Evolutionary conservation across 2,888 invertebrate genomes (phyloP).

Genomic region (Petrophora chlorosata): DNA sequence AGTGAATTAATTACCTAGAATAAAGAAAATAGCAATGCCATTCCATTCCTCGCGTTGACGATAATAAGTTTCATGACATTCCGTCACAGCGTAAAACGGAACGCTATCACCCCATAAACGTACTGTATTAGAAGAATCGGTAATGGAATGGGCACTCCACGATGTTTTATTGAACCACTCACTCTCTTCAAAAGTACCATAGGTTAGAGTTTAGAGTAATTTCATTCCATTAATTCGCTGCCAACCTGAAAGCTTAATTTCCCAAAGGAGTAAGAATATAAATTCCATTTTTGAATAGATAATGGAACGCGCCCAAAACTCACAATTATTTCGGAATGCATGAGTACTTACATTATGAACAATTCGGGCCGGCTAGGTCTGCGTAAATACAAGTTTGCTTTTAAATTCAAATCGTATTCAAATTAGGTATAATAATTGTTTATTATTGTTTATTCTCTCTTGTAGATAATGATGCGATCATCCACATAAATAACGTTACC

Average conservation of each 20-base stretch:
- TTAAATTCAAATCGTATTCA: constrained; percentile 1
- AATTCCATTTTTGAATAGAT: constrained; percentile 40
- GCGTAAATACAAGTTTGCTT: neutral
- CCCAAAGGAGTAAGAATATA: constrained; percentile 38
- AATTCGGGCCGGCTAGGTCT: too few relatives aligned
- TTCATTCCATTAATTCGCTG: constrained; percentile 38
- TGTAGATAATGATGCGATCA: too few relatives aligned
- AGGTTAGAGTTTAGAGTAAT: constrained; percentile 38
- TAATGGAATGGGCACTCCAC: constrained; percentile 41
- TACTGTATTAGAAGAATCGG: constrained; percentile 39
- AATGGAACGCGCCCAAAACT: constrained; percentile 31
- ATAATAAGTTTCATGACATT: constrained; percentile 21
- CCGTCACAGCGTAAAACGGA: constrained; percentile 16
- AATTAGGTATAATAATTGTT: too few relatives aligned
- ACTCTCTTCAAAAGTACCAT: constrained; percentile 36
- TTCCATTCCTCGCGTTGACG: constrained; percentile 14
- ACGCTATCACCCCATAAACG: constrained; percentile 34
- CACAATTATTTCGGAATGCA: constrained; percentile 24
- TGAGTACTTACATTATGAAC: neutral
- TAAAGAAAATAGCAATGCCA: constrained; percentile 14
- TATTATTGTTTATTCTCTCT: too few relatives aligned
- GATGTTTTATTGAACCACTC: constrained; percentile 44
- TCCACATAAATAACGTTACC: too few relatives aligned
- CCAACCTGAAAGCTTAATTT: constrained; percentile 38
- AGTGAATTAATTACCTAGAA: too few relatives aligned